Evolutionary conservation across 2,888 invertebrate species (phyloP).

Genomic region (Melanophora roralis): DNA sequence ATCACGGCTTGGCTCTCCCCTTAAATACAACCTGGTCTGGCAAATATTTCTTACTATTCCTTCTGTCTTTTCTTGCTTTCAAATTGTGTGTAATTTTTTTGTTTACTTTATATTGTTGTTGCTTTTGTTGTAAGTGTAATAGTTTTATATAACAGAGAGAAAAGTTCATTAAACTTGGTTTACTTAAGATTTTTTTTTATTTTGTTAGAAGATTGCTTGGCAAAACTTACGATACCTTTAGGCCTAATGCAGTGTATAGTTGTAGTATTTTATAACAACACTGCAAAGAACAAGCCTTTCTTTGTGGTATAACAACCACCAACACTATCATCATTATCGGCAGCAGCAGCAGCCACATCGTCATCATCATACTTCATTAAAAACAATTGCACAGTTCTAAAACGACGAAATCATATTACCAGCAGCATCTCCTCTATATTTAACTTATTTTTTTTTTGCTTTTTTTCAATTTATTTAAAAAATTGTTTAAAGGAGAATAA

Average conservation of each 20-base stretch:
- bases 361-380: conserved; percentile 12
- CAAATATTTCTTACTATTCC: conserved; percentile 28
- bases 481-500: conserved; percentile 24
- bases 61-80: conserved; percentile 28
- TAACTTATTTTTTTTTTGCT: conserved; percentile 49
- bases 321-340: conserved; percentile 29
- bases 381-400: conserved; percentile 36
- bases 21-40: conserved; percentile 37
- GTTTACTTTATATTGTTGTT: no score
- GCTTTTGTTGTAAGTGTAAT: conserved; percentile 9
- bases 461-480: conserved; percentile 17
- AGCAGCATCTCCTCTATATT: conserved; percentile 41
- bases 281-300: conserved; percentile 31
- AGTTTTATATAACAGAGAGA: conserved; percentile 49
- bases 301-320: neutral
- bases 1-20: conserved; percentile 54
- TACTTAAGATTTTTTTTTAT: conserved; percentile 1
- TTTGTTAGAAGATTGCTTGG: no score
- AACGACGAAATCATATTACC: conserved; percentile 11
- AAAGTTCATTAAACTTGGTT: conserved; percentile 53
- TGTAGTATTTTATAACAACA: neutral
- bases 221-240: conserved; percentile 15
- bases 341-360: neutral
- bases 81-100: conserved; percentile 34
- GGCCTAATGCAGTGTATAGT: conserved; percentile 45